Percentiles rank a stretch among this genome's conserved stretches.
Evolutionary conservation across 2,797 vertebrate species (phyloP).

Genomic region (Nasua narica): DNA sequence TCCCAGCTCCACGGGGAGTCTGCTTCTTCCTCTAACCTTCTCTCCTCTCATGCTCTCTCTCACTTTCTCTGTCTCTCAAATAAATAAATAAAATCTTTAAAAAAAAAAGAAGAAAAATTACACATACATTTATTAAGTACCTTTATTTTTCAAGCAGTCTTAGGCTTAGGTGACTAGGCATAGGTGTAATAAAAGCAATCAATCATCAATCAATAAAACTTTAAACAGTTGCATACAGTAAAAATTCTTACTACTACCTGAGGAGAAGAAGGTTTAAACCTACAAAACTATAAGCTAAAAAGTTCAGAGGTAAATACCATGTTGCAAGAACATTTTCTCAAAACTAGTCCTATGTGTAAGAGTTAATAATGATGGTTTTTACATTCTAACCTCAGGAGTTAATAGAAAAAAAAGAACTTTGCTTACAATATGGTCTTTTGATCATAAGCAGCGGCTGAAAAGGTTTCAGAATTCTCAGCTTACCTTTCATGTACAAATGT

Average conservation of each 20-base stretch:
- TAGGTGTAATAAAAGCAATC: not conserved
- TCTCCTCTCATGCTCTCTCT: no score
- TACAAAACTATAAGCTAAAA: slow-evolving; percentile 19
- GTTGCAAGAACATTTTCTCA: not conserved
- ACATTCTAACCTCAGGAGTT: slow-evolving; percentile 1
- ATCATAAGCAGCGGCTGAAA: not conserved
- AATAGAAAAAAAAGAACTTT: not conserved
- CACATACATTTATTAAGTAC: not conserved
- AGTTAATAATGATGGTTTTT: not conserved
- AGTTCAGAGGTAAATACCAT: not conserved
- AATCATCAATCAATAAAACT: not conserved
- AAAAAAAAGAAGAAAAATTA: slow-evolving; percentile 20
- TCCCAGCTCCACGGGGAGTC: no score
- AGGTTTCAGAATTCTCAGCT: not conserved
- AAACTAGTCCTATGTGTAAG: not conserved
- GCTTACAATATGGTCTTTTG: not conserved
- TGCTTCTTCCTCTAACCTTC: no score
- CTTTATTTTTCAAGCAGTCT: slow-evolving; percentile 1
- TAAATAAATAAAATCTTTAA: no score
- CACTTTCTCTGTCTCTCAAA: no score
- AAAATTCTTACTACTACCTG: slow-evolving; percentile 29
- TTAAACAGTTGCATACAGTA: not conserved
- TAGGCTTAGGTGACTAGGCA: not conserved
- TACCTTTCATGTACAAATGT: slow-evolving; percentile 92
- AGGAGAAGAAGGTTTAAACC: not conserved